A percentile compares a stretch with the other conserved stretches of the same genome.
Conservation (phyloP, 2,888 invertebrate species). For the Anorthoa munda region DNA sequence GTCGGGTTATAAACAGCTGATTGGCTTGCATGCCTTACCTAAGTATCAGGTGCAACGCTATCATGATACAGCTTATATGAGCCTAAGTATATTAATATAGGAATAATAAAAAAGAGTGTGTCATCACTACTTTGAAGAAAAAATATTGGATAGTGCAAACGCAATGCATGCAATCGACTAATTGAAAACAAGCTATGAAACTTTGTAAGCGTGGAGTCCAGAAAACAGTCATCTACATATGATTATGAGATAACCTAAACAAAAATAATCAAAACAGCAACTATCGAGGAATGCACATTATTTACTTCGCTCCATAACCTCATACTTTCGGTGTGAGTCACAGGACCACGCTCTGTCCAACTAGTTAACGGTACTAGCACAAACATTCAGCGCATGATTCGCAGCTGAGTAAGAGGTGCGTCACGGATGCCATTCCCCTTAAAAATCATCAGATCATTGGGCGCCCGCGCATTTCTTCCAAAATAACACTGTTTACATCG, state of each 20-base stretch:
- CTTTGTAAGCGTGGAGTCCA: neutral
- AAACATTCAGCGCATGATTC: constrained; percentile 47
- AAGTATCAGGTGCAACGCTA: neutral
- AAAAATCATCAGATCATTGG: constrained; percentile 66
- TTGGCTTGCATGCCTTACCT: neutral
- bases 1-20: neutral
- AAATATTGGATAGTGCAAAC: neutral
- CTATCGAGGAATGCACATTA: neutral
- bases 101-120: neutral
- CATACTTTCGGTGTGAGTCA: constrained; percentile 42
- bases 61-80: neutral
- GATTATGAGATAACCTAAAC: constrained; percentile 17
- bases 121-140: neutral
- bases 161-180: neutral
- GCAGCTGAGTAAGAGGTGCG: constrained; percentile 56
- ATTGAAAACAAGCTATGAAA: neutral
- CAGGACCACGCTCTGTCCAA: constrained; percentile 47
- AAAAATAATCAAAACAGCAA: constrained; percentile 9
- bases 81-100: neutral
- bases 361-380: constrained; percentile 41
- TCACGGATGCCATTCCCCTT: constrained; percentile 56
- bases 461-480: constrained; percentile 61
- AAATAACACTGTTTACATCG: constrained; percentile 58
- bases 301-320: constrained; percentile 16
- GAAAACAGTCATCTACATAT: neutral